Base-by-base conservation (phyloP, 2,888 invertebrate genomes). In the Lasioglossum leucozonium region DNA sequence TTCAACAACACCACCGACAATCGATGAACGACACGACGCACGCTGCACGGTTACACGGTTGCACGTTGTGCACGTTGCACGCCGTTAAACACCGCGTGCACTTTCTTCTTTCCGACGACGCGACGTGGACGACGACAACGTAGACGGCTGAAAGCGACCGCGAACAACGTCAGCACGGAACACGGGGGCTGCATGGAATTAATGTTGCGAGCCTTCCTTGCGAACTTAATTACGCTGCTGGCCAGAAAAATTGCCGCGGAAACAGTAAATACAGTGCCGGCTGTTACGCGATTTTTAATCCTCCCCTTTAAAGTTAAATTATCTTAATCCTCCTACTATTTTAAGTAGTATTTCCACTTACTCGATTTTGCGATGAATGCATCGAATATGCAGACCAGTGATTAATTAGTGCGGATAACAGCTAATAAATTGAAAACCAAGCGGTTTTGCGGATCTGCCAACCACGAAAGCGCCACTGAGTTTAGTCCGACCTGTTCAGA, bases 1-100 rank as follows among this genome's bases (percentile, higher is more conserved):
- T 90, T 91, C 90, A 90, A 90, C 90, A 91, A 87, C 91, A 90
- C 79, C 91, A 90, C 78, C 51, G 37, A 44, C 47, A 78, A 80
- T 84, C 81, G 78, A 78, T 77, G 30, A 37, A 74, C 69, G 37
- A 65, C 69, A 51, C 77, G 42, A n/a, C 37, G 11, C 67, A 40
- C 42, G n/a, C n/a, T n/a, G 40, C 42, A 42, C n/a, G 16, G n/a
- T 16, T 44, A 18, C 51, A 51, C 67, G 10, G 40, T 26, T 18
- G 18, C n/a, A 26, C 42, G 58, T 58, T 26, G 5, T 58, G 47
- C 51, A 51, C 30, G 55, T 55, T 55, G 51, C 51, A 51, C 67
- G 26, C 5, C 13, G 37, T 13, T 16, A 13, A 18, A 26, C 42
- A 4, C 69, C 10, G 37, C 47, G 65, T n/a, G 62, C n/a, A 37